A percentile compares a stretch with the other conserved stretches of the same genome.
Evolutionary conservation across 2,888 invertebrate genomes (phyloP).

Genomic region (Tachina grossa): DNA sequence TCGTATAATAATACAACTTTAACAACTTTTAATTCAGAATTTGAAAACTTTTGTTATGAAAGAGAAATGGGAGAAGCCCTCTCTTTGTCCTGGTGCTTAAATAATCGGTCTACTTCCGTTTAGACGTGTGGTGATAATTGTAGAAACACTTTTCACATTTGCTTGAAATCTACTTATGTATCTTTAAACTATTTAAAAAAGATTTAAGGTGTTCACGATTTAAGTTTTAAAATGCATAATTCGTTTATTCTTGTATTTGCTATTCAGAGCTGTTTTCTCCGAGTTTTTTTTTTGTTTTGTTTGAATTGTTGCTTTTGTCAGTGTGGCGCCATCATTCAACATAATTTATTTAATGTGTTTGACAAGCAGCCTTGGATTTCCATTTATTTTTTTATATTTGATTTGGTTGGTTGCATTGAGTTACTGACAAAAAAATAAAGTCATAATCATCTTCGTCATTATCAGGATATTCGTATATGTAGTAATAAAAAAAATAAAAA

Average conservation of each 20-base stretch:
- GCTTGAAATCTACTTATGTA: slow-evolving; percentile 3
- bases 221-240: not conserved
- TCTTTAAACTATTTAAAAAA: slow-evolving; percentile 18
- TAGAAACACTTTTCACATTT: slow-evolving; percentile 10
- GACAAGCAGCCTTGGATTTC: slow-evolving; percentile 32
- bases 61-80: slow-evolving; percentile 10
- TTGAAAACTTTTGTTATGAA: slow-evolving; percentile 9
- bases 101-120: slow-evolving; percentile 47
- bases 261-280: not conserved
- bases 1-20: not conserved
- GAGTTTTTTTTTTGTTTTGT: not conserved
- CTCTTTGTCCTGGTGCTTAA: slow-evolving; percentile 13
- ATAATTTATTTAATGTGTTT: slow-evolving; percentile 7
- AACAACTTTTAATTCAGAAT: not conserved
- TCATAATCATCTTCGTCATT: slow-evolving; percentile 24
- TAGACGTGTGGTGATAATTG: slow-evolving; percentile 53
- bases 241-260: not conserved
- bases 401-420: slow-evolving; percentile 22
- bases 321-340: slow-evolving; percentile 41
- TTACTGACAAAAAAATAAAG: slow-evolving; percentile 26
- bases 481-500: not conserved
- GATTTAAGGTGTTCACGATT: not conserved
- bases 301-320: slow-evolving; percentile 1
- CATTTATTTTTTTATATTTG: slow-evolving; percentile 19
- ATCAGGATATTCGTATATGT: slow-evolving; percentile 20